Conservation (phyloP, 1,140 invertebrate genomes). For the Musca vetustissima region DNA sequence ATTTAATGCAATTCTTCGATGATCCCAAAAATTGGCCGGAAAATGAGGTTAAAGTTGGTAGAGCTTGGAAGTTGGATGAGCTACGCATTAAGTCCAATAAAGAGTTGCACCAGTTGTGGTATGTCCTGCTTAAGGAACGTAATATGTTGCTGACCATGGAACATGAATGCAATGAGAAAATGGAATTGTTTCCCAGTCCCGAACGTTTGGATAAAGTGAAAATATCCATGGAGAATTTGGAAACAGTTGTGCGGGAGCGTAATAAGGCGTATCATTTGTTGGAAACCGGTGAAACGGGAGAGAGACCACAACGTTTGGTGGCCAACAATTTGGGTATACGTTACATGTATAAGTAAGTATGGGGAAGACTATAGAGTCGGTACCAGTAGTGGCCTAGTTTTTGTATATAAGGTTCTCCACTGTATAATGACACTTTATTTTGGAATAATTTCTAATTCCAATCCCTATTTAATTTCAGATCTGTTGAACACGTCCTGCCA, state of each 20-base stretch:
- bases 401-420: too few species aligned
- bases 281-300: slow-evolving; percentile 86
- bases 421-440: too few species aligned
- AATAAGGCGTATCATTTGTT: slow-evolving; percentile 88
- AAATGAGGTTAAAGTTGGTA: slow-evolving; percentile 76
- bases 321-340: slow-evolving; percentile 64
- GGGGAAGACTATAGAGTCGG: too few species aligned
- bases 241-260: slow-evolving; percentile 87
- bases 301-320: slow-evolving; percentile 65
- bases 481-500: slow-evolving; percentile 61
- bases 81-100: slow-evolving; percentile 92
- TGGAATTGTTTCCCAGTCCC: slow-evolving; percentile 84
- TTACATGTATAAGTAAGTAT: slow-evolving; percentile 53
- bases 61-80: slow-evolving; percentile 90
- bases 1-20: slow-evolving; percentile 93
- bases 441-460: too few species aligned
- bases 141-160: slow-evolving; percentile 99
- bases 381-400: too few species aligned
- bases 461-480: slow-evolving; percentile 44
- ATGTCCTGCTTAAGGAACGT: slow-evolving; percentile 89
- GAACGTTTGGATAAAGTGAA: slow-evolving; percentile 90
- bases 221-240: slow-evolving; percentile 94
- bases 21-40: slow-evolving; percentile 82
- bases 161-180: slow-evolving; percentile 71
- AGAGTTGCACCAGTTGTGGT: slow-evolving; percentile 98